Percentiles rank a stretch among this genome's conserved stretches.
Evolutionary conservation across 1,140 invertebrate genomes (phyloP).

Genomic region (Coptotermes formosanus): DNA sequence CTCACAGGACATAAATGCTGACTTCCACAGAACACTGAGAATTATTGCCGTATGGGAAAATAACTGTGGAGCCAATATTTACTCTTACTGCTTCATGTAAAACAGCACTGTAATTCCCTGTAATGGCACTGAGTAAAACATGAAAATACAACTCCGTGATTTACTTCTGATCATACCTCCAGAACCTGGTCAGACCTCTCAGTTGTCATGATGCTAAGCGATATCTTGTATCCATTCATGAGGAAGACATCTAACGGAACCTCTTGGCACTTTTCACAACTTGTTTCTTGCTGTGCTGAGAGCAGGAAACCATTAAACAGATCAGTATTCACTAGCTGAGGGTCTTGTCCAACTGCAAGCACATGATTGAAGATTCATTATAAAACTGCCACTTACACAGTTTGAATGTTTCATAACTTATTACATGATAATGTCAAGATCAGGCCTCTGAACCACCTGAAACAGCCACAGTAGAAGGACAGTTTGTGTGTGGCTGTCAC

Average conservation of each 20-base stretch:
- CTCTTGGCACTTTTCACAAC: constrained; percentile 66
- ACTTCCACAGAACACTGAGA: too few species aligned
- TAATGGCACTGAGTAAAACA: background rate
- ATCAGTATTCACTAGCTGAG: constrained; percentile 71
- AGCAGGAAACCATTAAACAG: constrained; percentile 84
- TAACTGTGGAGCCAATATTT: too few species aligned
- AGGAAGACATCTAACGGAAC: constrained; percentile 78
- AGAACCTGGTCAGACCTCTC: constrained; percentile 81
- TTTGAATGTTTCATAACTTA: too few species aligned
- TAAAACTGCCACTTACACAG: too few species aligned
- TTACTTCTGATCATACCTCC: constrained; percentile 50
- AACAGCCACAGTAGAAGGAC: too few species aligned
- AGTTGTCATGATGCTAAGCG: constrained; percentile 74
- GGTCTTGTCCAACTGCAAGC: constrained; percentile 81
- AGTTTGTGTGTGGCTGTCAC: too few species aligned
- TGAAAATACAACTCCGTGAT: background rate
- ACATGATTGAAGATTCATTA: background rate
- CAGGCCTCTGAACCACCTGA: too few species aligned
- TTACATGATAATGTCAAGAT: too few species aligned
- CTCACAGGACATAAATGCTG: too few species aligned
- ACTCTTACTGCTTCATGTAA: too few species aligned
- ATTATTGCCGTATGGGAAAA: too few species aligned
- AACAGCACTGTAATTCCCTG: background rate
- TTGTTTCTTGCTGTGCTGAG: constrained; percentile 86
- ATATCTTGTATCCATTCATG: constrained; percentile 82